Evolutionary conservation across 2,888 invertebrate genomes (phyloP).

Genomic region (Lamellibrachia satsuma): DNA sequence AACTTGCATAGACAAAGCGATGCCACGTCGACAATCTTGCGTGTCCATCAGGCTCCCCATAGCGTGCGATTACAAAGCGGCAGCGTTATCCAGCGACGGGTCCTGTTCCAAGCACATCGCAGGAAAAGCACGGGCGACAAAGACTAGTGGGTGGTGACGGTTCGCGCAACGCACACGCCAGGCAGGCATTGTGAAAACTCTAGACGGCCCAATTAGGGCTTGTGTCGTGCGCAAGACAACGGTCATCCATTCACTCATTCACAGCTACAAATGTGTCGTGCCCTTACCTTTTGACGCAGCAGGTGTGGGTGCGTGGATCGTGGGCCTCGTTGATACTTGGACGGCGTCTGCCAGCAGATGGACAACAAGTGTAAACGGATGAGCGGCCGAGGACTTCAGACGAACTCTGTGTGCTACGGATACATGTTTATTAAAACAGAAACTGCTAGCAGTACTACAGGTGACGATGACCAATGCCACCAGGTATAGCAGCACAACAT

Average conservation of each 20-base stretch:
- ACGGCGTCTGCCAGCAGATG: constrained; percentile 8
- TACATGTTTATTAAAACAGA: neutral
- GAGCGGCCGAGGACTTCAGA: neutral
- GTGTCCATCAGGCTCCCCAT: constrained; percentile 8
- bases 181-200: constrained; percentile 3
- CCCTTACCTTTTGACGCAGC: constrained; percentile 4
- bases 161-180: neutral
- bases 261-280: neutral
- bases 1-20: constrained; percentile 12
- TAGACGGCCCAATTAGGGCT: neutral
- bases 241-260: neutral
- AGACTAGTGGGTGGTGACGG: neutral
- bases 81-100: neutral
- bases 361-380: neutral
- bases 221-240: constrained; percentile 1
- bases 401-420: neutral
- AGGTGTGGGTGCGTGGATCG: neutral
- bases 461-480: neutral
- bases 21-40: neutral
- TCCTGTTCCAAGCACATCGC: constrained; percentile 9
- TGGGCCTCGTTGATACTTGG: neutral
- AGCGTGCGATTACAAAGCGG: neutral
- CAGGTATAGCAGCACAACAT: neutral
- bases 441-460: too few relatives aligned
- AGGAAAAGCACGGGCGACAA: neutral